Conservation (phyloP, 2,113 vertebrate species). For the Dipodomys stephensi region DNA sequence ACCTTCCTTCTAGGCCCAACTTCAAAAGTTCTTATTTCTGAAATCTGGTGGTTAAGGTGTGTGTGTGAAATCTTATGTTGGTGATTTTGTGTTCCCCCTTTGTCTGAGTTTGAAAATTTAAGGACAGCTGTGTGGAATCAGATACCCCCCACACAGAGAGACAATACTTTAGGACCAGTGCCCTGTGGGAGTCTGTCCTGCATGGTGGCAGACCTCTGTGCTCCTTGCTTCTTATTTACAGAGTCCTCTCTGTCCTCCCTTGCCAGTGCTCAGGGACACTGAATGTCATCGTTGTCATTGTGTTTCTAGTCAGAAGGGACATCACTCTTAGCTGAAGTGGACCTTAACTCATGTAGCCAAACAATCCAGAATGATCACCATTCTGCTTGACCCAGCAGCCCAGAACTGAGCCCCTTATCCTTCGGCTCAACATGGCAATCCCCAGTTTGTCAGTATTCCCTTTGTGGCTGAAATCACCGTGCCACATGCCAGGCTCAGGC, state of each 20-base stretch:
- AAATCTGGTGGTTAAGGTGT: neutral
- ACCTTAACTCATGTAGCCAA: neutral
- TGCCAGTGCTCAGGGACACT: neutral
- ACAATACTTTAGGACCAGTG: no score
- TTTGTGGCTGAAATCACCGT: no score
- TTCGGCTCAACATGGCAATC: no score
- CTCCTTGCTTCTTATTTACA: neutral
- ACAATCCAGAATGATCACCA: neutral
- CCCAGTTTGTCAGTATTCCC: no score
- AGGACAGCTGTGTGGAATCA: neutral
- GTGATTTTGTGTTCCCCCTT: neutral
- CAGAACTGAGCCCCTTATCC: no score
- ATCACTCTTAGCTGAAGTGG: neutral
- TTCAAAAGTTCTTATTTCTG: neutral
- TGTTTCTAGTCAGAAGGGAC: no score
- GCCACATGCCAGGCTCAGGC: no score
- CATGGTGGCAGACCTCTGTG: neutral
- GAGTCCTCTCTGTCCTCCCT: neutral
- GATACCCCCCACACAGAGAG: no score
- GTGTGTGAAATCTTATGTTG: fast-evolving
- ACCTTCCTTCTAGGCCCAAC: neutral
- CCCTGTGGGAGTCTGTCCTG: no score
- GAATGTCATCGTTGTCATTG: neutral
- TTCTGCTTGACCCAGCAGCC: neutral
- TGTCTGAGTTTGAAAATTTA: neutral